Conservation (phyloP, 2,888 invertebrate genomes). For the Nysson spinosus region DNA sequence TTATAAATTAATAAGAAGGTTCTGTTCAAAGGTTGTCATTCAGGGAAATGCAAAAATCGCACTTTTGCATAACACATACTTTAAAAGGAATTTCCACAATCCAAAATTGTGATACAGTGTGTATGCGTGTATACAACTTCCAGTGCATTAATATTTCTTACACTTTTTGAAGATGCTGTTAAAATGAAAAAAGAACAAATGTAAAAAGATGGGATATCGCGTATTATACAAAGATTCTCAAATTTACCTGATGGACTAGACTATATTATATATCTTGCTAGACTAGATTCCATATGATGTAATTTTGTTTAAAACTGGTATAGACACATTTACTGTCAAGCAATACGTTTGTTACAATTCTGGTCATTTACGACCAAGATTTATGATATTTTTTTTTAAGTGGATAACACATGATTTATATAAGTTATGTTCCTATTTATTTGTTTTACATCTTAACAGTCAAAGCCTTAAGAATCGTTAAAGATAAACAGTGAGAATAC, state of each 20-base stretch:
- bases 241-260: conserved; percentile 27
- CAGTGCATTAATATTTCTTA: conserved; percentile 45
- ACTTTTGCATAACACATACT: conserved; percentile 35
- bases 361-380: conserved; percentile 25
- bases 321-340: conserved; percentile 32
- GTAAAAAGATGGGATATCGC: conserved; percentile 24
- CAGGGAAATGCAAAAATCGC: conserved; percentile 16
- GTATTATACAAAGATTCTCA: conserved; percentile 35
- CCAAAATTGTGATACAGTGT: conserved; percentile 50
- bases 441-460: conserved; percentile 27
- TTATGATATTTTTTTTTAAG: conserved; percentile 40
- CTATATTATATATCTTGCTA: conserved; percentile 34
- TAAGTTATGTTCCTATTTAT: conserved; percentile 51
- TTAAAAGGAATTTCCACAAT: conserved; percentile 41
- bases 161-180: conserved; percentile 39
- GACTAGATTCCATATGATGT: conserved; percentile 27
- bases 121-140: conserved; percentile 33
- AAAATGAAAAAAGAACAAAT: conserved; percentile 22
- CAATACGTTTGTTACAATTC: conserved; percentile 22
- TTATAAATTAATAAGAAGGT: conserved; percentile 14
- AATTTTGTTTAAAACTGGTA: conserved; percentile 32
- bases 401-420: conserved; percentile 31
- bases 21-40: conserved; percentile 35
- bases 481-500: conserved; percentile 17
- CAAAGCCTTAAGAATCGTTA: conserved; percentile 29